Conservation (phyloP, 1,140 invertebrate species). For the Brachionus manjavacas region DNA sequence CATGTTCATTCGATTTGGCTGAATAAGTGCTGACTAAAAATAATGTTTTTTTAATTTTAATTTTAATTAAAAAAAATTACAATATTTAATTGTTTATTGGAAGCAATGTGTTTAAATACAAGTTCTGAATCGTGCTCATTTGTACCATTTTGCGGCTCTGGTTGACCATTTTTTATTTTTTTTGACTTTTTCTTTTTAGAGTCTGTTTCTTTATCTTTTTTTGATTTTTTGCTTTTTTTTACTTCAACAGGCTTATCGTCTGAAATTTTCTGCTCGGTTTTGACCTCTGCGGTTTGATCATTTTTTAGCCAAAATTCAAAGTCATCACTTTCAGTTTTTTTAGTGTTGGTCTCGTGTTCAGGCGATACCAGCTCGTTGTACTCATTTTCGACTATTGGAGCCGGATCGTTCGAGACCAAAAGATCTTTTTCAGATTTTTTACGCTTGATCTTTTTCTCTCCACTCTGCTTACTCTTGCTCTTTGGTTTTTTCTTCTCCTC, state of each 20-base stretch:
- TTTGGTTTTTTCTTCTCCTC: constrained; percentile 1
- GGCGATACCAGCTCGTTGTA: constrained; percentile 22
- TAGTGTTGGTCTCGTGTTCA: not conserved
- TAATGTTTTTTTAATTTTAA: not conserved
- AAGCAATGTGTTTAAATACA: not conserved
- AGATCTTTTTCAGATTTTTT: constrained; percentile 32
- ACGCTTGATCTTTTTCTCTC: not conserved
- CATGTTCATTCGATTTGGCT: constrained; percentile 22
- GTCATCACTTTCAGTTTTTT: constrained; percentile 3
- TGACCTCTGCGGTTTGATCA: not conserved
- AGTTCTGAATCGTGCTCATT: not conserved
- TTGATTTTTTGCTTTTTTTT: constrained; percentile 35
- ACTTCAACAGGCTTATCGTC: not conserved
- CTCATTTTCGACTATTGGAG: not conserved
- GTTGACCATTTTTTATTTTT: not conserved
- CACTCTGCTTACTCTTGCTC: not conserved
- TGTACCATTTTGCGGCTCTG: not conserved
- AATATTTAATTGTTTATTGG: constrained; percentile 35
- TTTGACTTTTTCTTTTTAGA: constrained; percentile 23
- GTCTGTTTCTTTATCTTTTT: constrained; percentile 28
- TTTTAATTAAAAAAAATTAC: not conserved
- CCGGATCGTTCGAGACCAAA: not conserved
- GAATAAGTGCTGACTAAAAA: not conserved
- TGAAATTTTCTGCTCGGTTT: not conserved
- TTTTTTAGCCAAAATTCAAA: constrained; percentile 32